These are phyloP conservation scores for Microcebus murinus DNA, from an alignment of 2,113 vertebrate genomes.

Conservation along the genomic window DNA sequence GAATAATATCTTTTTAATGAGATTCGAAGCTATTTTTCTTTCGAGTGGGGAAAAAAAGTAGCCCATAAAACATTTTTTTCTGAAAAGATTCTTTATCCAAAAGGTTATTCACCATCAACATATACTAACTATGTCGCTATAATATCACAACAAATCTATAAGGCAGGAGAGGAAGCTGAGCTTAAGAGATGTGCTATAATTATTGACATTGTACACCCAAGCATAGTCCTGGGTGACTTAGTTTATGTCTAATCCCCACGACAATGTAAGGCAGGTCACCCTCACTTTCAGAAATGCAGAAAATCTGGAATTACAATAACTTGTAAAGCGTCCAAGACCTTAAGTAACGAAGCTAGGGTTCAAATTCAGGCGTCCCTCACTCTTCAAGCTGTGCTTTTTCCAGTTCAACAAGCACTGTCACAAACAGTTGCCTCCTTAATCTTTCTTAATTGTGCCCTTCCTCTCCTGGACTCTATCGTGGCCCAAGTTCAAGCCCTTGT, in stretches of 20 bases:
- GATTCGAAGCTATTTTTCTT: constrained; percentile 15
- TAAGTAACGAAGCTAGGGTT: neutral
- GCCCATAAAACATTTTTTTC: neutral
- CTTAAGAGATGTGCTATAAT: neutral
- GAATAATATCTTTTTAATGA: neutral
- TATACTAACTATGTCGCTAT: neutral
- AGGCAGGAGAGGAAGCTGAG: neutral
- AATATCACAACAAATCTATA: neutral
- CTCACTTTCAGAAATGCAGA: neutral
- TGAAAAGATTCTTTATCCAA: neutral
- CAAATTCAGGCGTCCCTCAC: neutral
- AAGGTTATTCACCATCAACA: neutral
- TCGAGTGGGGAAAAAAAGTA: neutral
- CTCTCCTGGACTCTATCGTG: neutral
- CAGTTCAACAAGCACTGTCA: neutral
- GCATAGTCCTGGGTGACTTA: neutral
- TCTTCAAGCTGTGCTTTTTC: neutral
- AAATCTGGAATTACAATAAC: neutral
- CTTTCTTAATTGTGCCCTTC: neutral
- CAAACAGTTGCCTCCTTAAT: neutral
- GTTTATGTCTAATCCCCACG: neutral
- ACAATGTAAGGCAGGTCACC: neutral
- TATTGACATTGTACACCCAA: neutral
- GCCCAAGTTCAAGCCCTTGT: neutral
- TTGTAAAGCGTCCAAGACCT: neutral